Evolutionary conservation across 2,888 invertebrate species (phyloP), one percentile per base, ranked within the genome.

Genomic region (Hedya salicella): DNA sequence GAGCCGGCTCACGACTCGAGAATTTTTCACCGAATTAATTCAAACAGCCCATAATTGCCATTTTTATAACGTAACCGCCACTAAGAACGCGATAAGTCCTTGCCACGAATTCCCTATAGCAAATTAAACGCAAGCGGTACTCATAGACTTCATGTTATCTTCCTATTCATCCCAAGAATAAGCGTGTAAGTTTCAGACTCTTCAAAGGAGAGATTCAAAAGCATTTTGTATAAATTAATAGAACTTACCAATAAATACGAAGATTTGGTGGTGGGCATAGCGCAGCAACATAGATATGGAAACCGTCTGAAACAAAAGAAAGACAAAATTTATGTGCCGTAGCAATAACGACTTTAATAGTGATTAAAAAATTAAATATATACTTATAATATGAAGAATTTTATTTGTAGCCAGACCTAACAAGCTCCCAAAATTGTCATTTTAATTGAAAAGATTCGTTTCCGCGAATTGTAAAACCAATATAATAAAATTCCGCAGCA

Each of bases 251-350:
- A 99, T 99, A 84, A 99, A 99, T 70, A 99, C 96, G 92, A 99
- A 99, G 82, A 99, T 99, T 93, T 99, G 99, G 87, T 99, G 99
- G 91, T 99, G 99, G 11, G 99, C 99, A 91, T 99, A 99, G 57
- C 99, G 95, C 76, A 99, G 93, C 76, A 99, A 93, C 97, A 99
- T 99, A 48, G 99, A 99, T 78, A 99, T 98, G 50, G 98, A 98
- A 72, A 99, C 96, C 30, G 99, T 99, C 99, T 99, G 95, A 68
- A 96, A 96, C 82, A 90, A 83, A 64, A 44, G 69, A 9, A 17
- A 19, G 17, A n/a, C 25, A 25, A 25, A 25, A 25, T 25, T 4
- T 25, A 2, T 25, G 25, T 25, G 25, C 6, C 11, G 9, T 11
- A 36, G 9, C 6, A 36, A 11, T 0, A 36, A 11, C 36, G 9